Conservation (phyloP, 2,113 vertebrate species). For the Natator depressus region DNA sequence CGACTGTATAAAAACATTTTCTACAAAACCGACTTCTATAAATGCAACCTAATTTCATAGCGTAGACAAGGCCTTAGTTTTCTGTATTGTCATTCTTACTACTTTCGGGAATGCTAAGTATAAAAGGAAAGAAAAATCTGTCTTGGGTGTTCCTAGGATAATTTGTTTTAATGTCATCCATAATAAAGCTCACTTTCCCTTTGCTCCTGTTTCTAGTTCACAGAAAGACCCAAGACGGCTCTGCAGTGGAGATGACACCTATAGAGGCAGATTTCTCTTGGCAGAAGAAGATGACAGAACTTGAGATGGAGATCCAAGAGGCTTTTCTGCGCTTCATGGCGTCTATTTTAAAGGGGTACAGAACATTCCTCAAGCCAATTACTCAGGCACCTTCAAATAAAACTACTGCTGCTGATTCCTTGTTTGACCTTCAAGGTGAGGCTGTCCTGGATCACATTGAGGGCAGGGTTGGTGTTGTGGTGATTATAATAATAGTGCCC, state of each 20-base stretch:
- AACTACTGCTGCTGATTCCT: constrained; percentile 92
- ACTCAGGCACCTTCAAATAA: constrained; percentile 95
- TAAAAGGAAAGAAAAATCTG: neutral
- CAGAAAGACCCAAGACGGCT: constrained; percentile 82
- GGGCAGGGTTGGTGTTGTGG: neutral
- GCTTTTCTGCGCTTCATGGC: constrained; percentile 97
- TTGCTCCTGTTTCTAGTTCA: constrained; percentile 75
- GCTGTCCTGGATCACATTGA: neutral
- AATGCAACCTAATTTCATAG: too few species aligned
- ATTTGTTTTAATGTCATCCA: neutral
- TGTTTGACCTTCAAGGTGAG: constrained; percentile 96
- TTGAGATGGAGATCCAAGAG: constrained; percentile 98
- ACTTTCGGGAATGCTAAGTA: neutral
- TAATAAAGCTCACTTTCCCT: neutral
- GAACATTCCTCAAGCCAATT: constrained; percentile 93
- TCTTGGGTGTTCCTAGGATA: neutral
- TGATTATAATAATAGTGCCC: neutral
- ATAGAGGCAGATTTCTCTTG: constrained; percentile 97
- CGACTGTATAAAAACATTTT: too few species aligned
- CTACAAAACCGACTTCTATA: too few species aligned
- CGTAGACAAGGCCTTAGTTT: neutral
- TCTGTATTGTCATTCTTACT: neutral
- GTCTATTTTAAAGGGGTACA: constrained; percentile 94
- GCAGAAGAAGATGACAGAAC: constrained; percentile 92
- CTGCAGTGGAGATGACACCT: constrained; percentile 93